Conservation (phyloP, 2,888 invertebrate genomes). For the Mythimna impura region DNA sequence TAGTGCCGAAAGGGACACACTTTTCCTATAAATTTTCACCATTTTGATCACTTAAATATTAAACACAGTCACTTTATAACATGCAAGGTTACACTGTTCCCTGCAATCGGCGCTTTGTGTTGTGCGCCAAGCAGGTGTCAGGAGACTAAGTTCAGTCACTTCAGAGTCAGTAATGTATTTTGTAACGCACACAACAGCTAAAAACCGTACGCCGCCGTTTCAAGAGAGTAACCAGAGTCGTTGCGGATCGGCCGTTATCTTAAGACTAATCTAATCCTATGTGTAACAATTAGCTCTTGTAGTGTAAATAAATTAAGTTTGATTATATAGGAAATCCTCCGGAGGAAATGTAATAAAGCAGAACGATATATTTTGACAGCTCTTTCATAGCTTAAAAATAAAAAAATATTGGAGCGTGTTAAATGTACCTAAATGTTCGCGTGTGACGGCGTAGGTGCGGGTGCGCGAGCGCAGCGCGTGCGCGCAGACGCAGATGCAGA, state of each 20-base stretch:
- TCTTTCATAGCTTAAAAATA: not conserved
- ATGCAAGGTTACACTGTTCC: constrained; percentile 21
- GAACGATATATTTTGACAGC: not conserved
- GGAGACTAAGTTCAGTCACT: constrained; percentile 19
- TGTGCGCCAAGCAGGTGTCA: not conserved
- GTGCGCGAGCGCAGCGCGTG: constrained; percentile 62
- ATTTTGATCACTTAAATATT: constrained; percentile 72
- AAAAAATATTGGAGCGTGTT: not conserved
- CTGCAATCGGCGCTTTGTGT: constrained; percentile 5
- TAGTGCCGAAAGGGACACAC: constrained; percentile 75
- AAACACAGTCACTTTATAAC: constrained; percentile 41
- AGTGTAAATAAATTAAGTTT: constrained; percentile 17
- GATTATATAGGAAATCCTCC: not conserved
- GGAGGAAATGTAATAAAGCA: not conserved
- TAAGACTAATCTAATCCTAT: constrained; percentile 67
- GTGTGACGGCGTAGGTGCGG: constrained; percentile 30
- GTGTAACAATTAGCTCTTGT: constrained; percentile 12
- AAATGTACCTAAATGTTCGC: constrained; percentile 11
- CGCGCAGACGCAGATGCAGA: constrained; percentile 59
- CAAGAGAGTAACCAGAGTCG: constrained; percentile 63
- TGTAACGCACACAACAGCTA: constrained; percentile 63
- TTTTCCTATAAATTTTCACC: constrained; percentile 84
- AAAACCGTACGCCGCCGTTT: constrained; percentile 32
- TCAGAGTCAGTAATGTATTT: constrained; percentile 56
- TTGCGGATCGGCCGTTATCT: constrained; percentile 70